A percentile compares a stretch with the other conserved stretches of the same genome.
phyloP scores from a whole-genome alignment of 2,888 invertebrate genomes.

The Corbicula japonica region DNA sequence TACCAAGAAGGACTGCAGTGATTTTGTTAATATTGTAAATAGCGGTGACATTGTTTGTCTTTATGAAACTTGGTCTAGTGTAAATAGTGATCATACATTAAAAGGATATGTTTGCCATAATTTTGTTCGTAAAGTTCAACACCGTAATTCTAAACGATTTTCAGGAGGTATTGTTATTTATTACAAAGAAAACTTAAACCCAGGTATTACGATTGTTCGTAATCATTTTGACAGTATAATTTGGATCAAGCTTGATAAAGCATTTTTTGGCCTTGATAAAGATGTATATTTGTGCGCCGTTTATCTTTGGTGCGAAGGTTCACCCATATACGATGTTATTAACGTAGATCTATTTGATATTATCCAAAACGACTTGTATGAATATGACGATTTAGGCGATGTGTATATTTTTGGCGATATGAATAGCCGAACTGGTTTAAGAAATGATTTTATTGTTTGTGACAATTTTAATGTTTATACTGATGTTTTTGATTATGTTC shows the following conservation, averaged over 20 bases:
- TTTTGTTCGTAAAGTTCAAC: conserved; percentile 3
- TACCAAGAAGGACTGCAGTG: not conserved
- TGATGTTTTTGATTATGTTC: too few relatives aligned
- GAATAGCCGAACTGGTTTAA: too few relatives aligned
- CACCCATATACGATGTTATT: not conserved
- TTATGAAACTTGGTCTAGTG: too few relatives aligned
- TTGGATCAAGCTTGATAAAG: not conserved
- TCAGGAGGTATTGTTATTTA: not conserved
- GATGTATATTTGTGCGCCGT: not conserved
- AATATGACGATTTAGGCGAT: too few relatives aligned
- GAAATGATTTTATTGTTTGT: too few relatives aligned
- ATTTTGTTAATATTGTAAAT: not conserved
- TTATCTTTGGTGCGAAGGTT: not conserved
- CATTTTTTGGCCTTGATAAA: not conserved
- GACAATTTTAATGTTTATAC: too few relatives aligned
- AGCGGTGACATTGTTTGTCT: not conserved
- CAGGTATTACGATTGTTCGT: too few relatives aligned
- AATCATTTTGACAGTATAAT: not conserved
- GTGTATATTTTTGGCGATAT: too few relatives aligned
- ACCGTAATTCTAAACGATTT: not conserved
- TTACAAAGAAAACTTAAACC: too few relatives aligned
- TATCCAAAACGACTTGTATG: too few relatives aligned
- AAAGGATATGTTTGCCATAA: not conserved
- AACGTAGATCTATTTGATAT: not conserved
- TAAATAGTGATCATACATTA: not conserved